phyloP scores from a whole-genome alignment of 1,140 invertebrate species.

The Pomacea maculata region DNA sequence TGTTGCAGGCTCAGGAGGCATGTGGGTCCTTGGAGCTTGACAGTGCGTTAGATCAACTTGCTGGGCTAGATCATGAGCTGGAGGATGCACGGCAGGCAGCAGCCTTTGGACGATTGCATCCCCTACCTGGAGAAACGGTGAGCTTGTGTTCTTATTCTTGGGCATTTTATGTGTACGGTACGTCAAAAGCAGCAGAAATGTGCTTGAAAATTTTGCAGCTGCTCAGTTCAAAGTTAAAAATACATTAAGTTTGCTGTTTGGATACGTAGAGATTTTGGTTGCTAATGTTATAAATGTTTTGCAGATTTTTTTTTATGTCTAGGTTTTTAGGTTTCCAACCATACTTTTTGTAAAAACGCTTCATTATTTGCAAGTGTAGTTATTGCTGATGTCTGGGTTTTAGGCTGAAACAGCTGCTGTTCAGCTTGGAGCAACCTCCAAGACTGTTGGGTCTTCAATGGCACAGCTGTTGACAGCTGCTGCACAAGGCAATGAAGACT shows the following conservation, averaged over 20 bases:
- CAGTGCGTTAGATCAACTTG: conserved; percentile 82
- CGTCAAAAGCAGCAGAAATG: background rate
- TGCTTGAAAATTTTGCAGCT: background rate
- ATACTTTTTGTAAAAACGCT: too few species aligned
- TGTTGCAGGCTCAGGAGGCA: conserved; percentile 77
- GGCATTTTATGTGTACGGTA: background rate
- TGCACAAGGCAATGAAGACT: conserved; percentile 83
- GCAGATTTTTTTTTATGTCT: too few species aligned
- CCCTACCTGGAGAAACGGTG: conserved; percentile 86
- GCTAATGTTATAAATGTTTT: too few species aligned
- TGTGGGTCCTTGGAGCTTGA: conserved; percentile 84
- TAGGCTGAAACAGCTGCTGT: conserved; percentile 78
- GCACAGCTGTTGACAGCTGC: conserved; percentile 87
- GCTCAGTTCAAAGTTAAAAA: background rate
- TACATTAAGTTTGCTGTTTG: too few species aligned
- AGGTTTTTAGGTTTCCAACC: too few species aligned
- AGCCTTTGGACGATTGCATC: conserved; percentile 75
- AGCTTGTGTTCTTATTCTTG: conserved; percentile 36
- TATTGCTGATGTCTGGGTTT: conserved; percentile 16
- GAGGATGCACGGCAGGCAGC: conserved; percentile 82
- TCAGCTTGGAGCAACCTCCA: conserved; percentile 77
- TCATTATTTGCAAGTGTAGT: background rate
- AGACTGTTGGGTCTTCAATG: conserved; percentile 74
- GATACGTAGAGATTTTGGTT: too few species aligned
- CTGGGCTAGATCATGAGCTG: conserved; percentile 82